Evolutionary conservation across 2,113 vertebrate species (phyloP).

Genomic region (Acrocephalus kingi): DNA sequence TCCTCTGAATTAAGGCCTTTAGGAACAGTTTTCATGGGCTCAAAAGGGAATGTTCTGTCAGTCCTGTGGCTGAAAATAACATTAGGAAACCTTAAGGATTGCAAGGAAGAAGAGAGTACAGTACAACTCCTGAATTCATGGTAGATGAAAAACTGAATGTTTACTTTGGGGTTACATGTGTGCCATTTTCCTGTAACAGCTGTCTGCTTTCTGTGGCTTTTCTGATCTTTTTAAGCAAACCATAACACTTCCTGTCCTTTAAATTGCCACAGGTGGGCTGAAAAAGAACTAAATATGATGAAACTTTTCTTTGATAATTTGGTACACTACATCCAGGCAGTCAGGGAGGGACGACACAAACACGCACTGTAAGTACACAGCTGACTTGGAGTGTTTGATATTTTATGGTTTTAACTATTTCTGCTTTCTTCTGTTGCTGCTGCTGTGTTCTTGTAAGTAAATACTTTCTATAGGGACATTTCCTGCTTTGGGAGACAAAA

Average conservation of each 20-base stretch:
- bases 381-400: background rate
- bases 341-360: slow-evolving; percentile 90
- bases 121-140: background rate
- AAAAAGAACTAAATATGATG: slow-evolving; percentile 99
- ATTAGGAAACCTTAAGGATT: background rate
- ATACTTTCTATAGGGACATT: background rate
- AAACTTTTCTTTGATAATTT: slow-evolving; percentile 98
- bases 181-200: background rate
- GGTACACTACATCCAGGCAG: slow-evolving; percentile 95
- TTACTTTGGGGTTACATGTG: background rate
- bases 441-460: background rate
- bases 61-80: background rate
- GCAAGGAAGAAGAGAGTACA: background rate
- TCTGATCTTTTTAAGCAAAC: background rate
- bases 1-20: background rate
- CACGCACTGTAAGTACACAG: slow-evolving; percentile 88
- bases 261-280: slow-evolving; percentile 89
- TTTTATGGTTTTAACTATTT: background rate
- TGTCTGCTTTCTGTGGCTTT: background rate
- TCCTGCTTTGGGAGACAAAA: background rate
- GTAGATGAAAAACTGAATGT: background rate
- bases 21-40: background rate
- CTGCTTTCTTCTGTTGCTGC: background rate
- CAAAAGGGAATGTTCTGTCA: background rate
- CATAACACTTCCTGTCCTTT: slow-evolving; percentile 13